Base-by-base conservation (phyloP, 2,888 invertebrate genomes). In the Smittia sp. region DNA sequence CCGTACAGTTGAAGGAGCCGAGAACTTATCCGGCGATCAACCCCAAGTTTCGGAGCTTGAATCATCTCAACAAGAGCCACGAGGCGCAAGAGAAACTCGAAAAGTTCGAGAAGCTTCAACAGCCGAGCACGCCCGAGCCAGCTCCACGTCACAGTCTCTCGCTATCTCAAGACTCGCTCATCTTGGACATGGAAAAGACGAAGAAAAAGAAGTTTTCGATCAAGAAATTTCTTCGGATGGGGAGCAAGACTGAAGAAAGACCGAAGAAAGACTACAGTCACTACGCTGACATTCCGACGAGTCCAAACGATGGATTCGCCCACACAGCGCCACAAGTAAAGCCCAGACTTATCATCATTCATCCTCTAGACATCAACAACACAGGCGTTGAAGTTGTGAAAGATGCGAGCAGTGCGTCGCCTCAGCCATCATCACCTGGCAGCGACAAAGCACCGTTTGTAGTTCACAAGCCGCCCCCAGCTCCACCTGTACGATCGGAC, bases 341-440 rank as follows among this genome's bases (percentile, higher is more conserved):
- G 78, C 90, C 91, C 1, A 86, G 92, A 15, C 84, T 93, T 24
- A 92, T 94, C 75, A 94, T 94, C 77, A 93, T 94, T 75, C 94
- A 94, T 85, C 94, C 94, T 13, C 84, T 92, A 77, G 94, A 94
- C 78, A 85, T 94, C 75, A 93, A 93, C 80, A 91, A 92, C 32
- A 88, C 90, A 9, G 90, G 86, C 75, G 92, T 93, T 1, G 92
- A 93, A 79, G 92, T 93, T 41, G 87, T 93, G 75, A 87, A 86
- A 79, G 86, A 87, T 76, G 85, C 86, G 73, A 85, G 85, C n/a
- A 74, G 76, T 39, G 74, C 75, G 13, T 83, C 84, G 11, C 83
- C 84, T 77, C 85, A 85, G 77, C 7, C 22, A n/a, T 46, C 46
- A 15, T 85, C 85, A 76, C 81, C 80, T 1, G 82, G 80, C 75